These are phyloP conservation scores for Hyposmocoma kahamanoa DNA, from an alignment of 1,140 invertebrate genomes.

Conservation along the genomic window DNA sequence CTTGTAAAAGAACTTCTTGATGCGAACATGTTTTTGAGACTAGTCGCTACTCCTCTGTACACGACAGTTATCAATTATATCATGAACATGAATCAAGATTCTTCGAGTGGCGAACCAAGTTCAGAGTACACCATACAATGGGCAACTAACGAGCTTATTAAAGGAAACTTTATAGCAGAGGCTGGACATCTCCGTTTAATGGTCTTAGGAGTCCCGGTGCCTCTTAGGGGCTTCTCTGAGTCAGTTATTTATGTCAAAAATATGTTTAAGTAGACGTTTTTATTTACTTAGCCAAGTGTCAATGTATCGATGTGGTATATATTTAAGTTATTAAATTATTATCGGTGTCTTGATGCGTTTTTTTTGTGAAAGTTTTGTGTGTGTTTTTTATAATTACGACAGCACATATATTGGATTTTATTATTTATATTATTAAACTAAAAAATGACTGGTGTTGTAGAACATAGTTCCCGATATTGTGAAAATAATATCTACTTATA, in stretches of 20 bases:
- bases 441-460: no score
- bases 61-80: conserved; percentile 39
- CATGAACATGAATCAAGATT: conserved; percentile 20
- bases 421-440: no score
- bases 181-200: conserved; percentile 44
- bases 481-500: no score
- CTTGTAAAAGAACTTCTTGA: conserved; percentile 50
- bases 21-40: conserved; percentile 39
- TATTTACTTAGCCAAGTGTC: no score
- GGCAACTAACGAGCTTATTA: conserved; percentile 35
- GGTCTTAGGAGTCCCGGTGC: conserved; percentile 28
- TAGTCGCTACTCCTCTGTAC: conserved; percentile 45
- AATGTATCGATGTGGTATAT: background rate
- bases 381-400: no score
- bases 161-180: conserved; percentile 42
- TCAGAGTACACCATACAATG: conserved; percentile 29
- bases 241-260: conserved; percentile 42
- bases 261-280: conserved; percentile 14
- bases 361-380: no score
- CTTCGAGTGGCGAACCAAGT: conserved; percentile 7
- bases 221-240: conserved; percentile 45
- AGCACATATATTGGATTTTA: no score
- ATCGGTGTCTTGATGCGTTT: no score
- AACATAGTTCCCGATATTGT: no score
- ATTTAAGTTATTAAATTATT: conserved; percentile 34